These are phyloP conservation scores for Acromyrmex charruanus DNA, from an alignment of 1,140 invertebrate species.

Conservation along the genomic window DNA sequence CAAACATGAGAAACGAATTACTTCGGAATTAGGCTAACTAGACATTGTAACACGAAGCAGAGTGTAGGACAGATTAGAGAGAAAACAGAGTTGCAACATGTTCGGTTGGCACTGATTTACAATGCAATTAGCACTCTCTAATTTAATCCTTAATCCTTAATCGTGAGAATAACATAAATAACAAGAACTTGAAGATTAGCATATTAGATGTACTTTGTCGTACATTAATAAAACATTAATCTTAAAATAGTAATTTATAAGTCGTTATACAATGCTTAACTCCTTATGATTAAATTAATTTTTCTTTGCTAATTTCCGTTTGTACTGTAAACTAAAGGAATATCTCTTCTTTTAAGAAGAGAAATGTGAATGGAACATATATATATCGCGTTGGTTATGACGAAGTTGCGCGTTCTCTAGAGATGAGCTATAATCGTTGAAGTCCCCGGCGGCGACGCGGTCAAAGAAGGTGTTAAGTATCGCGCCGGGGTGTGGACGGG, in stretches of 20 bases:
- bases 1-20: slow-evolving; percentile 5
- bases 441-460: neutral
- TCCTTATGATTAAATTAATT: neutral
- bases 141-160: slow-evolving; percentile 48
- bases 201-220: neutral
- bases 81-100: slow-evolving; percentile 33
- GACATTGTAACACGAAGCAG: neutral
- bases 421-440: neutral
- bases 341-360: neutral
- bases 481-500: neutral
- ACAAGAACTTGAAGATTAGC: neutral
- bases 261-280: neutral
- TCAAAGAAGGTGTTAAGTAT: slow-evolving; percentile 24
- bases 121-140: slow-evolving; percentile 44
- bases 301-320: neutral
- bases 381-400: neutral
- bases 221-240: neutral
- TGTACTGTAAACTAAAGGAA: neutral
- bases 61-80: slow-evolving; percentile 27
- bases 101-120: slow-evolving; percentile 48
- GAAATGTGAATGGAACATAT: neutral
- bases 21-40: slow-evolving; percentile 15
- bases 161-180: neutral
- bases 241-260: neutral
- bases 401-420: too few relatives aligned